Conservation (phyloP, 2,888 invertebrate genomes). For the Coleophora flavipennella region DNA sequence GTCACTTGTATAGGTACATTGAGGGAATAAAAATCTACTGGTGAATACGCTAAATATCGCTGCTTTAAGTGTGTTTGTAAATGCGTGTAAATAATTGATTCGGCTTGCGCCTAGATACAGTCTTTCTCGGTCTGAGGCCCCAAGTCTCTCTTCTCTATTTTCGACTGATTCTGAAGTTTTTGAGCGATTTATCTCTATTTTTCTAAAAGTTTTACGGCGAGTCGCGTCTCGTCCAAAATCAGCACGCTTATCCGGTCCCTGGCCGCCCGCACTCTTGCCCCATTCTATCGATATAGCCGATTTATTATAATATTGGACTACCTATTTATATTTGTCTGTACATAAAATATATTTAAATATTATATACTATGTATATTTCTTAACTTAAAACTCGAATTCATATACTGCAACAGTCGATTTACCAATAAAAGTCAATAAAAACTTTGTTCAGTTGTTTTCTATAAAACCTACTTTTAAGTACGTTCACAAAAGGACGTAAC, state of each 20-base stretch:
- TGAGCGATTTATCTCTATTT: slow-evolving; percentile 74
- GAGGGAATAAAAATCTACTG: no score
- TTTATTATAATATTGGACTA: slow-evolving; percentile 68
- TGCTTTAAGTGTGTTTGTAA: not conserved
- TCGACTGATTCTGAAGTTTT: slow-evolving; percentile 71
- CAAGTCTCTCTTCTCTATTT: slow-evolving; percentile 54
- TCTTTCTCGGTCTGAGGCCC: slow-evolving; percentile 6
- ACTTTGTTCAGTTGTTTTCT: slow-evolving; percentile 13
- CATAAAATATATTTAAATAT: slow-evolving; percentile 73
- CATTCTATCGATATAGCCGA: slow-evolving; percentile 66
- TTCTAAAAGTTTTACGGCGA: slow-evolving; percentile 71
- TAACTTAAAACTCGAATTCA: slow-evolving; percentile 70
- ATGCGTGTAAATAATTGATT: not conserved
- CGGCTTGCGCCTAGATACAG: slow-evolving; percentile 4
- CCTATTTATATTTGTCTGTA: slow-evolving; percentile 72
- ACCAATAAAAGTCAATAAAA: slow-evolving; percentile 63
- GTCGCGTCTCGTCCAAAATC: slow-evolving; percentile 59
- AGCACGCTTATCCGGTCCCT: slow-evolving; percentile 32
- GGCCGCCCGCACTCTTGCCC: slow-evolving; percentile 66
- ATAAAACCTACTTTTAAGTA: no score
- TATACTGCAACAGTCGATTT: slow-evolving; percentile 71
- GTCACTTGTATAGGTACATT: no score
- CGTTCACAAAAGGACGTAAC: no score
- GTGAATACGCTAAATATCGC: no score
- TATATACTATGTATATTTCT: slow-evolving; percentile 72